Base-by-base conservation (phyloP, 2,113 vertebrate species). In the Echinops telfairi region DNA sequence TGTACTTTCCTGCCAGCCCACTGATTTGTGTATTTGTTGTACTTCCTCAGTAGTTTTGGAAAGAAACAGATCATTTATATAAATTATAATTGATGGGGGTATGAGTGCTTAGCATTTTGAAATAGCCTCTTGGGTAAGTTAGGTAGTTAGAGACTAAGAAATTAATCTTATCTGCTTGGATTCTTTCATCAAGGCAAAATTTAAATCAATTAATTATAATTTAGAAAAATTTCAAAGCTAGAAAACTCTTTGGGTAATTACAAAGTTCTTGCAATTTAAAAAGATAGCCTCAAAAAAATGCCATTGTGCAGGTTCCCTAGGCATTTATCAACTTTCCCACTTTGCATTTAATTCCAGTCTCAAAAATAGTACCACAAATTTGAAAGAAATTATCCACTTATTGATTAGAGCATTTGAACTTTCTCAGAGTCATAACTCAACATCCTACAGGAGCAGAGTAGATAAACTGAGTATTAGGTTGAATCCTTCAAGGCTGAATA, bases 131-230 rank as follows among this genome's bases (percentile, higher is more conserved):
- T 96, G 94, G 95, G 97, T 96, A 96, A 97, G 78, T 78, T 88
- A 79, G 96, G 97, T 95, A 97, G 92, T 97, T 96, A 95, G 92
- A 96, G 86, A 92, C 36, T 93, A 92, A 92, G 71, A 96, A 94
- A 93, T 97, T 97, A 97, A 97, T 98, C 81, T 97, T 97, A 97
- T 90, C 87, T 97, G 53, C 95, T 97, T 97, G 95, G 57, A 73
- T 97, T 97, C 80, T 97, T 96, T 97, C 84, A 97, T 96, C 80
- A 97, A 98, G 93, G 92, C 93, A 97, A 97, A n/a, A 95, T 95
- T 98, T 96, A 68, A 97, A 97, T 97, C 92, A 91, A 97, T 97
- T 98, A 98, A 97, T 98, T 98, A 97, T 95, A 95, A 97, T 97
- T 97, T 97, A 96, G 96, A 43, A 96, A 96, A 95, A 89, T 97